Conservation (phyloP, 2,113 vertebrate species). For the Syrmaticus mikado region DNA sequence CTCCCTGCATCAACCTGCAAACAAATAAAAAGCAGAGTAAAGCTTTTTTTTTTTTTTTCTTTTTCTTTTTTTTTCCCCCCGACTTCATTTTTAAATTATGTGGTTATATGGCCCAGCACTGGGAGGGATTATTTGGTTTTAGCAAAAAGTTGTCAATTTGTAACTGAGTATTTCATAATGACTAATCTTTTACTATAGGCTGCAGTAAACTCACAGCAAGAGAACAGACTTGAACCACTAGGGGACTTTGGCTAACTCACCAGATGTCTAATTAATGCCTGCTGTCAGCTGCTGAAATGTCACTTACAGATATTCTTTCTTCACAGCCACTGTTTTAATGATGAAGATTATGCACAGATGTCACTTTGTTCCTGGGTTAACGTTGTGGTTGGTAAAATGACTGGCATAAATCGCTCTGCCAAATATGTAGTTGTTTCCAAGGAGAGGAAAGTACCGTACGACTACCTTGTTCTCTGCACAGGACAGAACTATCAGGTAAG, state of each 20-base stretch:
- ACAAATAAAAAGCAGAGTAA: constrained; percentile 16
- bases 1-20: not conserved
- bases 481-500: constrained; percentile 93
- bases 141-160: constrained; percentile 64
- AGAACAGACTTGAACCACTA: constrained; percentile 27
- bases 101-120: not conserved
- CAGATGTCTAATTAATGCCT: constrained; percentile 82
- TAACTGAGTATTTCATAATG: constrained; percentile 51
- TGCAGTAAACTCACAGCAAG: constrained; percentile 52
- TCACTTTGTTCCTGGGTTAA: constrained; percentile 85
- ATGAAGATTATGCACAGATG: constrained; percentile 84
- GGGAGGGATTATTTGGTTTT: constrained; percentile 49
- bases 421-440: constrained; percentile 84
- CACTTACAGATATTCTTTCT: constrained; percentile 74
- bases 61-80: not conserved
- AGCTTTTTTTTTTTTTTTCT: not conserved
- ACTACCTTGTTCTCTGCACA: constrained; percentile 90
- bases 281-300: constrained; percentile 78
- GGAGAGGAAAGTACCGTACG: constrained; percentile 80
- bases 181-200: constrained; percentile 12
- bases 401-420: constrained; percentile 84
- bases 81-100: not conserved
- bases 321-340: constrained; percentile 87
- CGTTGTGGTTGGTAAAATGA: constrained; percentile 89
- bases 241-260: constrained; percentile 52